A percentile compares a stretch with the other conserved stretches of the same genome.
phyloP scores from a whole-genome alignment of 2,113 vertebrate genomes.

The Mirounga angustirostris region DNA sequence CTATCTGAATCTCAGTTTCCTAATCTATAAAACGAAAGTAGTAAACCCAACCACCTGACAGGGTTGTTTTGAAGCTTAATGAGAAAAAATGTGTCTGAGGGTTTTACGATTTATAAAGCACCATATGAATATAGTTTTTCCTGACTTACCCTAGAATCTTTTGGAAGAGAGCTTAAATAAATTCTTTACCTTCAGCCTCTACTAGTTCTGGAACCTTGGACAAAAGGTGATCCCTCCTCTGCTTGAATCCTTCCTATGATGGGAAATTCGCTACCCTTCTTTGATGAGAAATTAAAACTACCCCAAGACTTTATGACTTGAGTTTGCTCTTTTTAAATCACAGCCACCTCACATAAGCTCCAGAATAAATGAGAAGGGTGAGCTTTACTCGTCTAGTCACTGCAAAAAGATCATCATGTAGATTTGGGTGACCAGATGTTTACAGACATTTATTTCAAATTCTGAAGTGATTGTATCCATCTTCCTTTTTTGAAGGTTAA shows the following conservation, averaged over 20 bases:
- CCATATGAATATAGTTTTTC: neutral
- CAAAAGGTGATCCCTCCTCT: neutral
- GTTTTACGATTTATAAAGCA: constrained; percentile 18
- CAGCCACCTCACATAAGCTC: neutral
- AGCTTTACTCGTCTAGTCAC: neutral
- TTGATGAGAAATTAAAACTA: neutral
- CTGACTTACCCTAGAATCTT: neutral
- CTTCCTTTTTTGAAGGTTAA: neutral
- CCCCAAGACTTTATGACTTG: neutral
- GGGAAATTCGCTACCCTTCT: neutral
- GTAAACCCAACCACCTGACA: neutral
- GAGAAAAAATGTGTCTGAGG: neutral
- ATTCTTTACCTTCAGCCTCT: neutral
- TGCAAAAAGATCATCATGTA: neutral
- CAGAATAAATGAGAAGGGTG: neutral
- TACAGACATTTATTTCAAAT: neutral
- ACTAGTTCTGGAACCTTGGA: neutral
- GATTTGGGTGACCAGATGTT: neutral
- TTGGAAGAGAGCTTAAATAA: neutral
- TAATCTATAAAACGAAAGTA: neutral
- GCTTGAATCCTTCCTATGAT: neutral
- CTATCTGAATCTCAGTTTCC: neutral
- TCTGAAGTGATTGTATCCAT: neutral
- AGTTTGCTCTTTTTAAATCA: neutral
- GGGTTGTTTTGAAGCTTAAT: neutral